Percentiles rank a stretch among this genome's conserved stretches.
Conservation (phyloP, 2,797 vertebrate species). For the Liparis tanakae region DNA sequence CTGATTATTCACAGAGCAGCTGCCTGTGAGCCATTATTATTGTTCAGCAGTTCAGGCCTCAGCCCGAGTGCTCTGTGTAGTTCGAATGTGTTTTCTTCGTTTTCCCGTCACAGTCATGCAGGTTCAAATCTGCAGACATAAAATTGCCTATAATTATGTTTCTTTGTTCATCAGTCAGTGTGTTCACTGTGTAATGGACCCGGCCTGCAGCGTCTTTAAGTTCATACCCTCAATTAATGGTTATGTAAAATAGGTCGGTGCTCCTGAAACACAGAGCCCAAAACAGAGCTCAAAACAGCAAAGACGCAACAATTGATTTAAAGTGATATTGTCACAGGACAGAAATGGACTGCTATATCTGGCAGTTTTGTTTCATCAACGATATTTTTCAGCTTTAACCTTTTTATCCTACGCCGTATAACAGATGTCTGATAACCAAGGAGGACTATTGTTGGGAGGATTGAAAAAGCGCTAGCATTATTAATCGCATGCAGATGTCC, state of each 20-base stretch:
- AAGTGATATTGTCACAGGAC: neutral
- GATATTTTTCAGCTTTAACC: constrained; percentile 24
- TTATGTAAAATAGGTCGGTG: neutral
- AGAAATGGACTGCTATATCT: neutral
- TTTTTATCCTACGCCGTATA: constrained; percentile 32
- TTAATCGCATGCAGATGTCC: constrained; percentile 56
- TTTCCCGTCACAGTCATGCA: constrained; percentile 28
- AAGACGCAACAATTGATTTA: neutral
- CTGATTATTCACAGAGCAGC: neutral
- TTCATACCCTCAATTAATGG: constrained; percentile 6
- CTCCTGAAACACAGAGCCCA: neutral
- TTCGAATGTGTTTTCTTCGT: constrained; percentile 15
- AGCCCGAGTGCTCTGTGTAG: neutral
- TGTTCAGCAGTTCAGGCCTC: constrained; percentile 4
- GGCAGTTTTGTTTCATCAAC: constrained; percentile 26
- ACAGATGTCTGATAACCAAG: constrained; percentile 41
- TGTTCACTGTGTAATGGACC: constrained; percentile 32
- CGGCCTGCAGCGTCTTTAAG: neutral
- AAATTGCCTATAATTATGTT: constrained; percentile 29
- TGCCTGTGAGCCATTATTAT: neutral
- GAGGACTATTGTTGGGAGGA: constrained; percentile 36
- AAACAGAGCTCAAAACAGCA: neutral
- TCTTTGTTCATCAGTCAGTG: constrained; percentile 25
- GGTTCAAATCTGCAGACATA: constrained; percentile 17
- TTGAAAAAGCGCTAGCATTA: constrained; percentile 39